Conservation (phyloP, 2,797 vertebrate genomes). For the Pangasius sanitwongsei region DNA sequence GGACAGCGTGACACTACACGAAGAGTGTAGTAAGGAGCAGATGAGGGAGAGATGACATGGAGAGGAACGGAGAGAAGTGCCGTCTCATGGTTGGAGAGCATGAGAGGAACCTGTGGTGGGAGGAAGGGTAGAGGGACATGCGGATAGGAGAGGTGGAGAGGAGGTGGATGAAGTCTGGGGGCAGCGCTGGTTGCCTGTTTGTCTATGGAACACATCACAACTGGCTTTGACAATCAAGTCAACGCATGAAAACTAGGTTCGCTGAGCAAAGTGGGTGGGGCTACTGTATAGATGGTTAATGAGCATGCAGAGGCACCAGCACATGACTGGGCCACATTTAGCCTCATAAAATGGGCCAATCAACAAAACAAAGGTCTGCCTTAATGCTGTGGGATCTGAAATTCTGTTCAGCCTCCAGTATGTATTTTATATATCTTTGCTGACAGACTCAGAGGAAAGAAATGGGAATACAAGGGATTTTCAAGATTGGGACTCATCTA, state of each 20-base stretch:
- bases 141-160: slow-evolving; percentile 54
- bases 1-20: slow-evolving; percentile 1
- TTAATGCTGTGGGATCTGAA: slow-evolving; percentile 33
- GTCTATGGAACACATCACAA: slow-evolving; percentile 89
- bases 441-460: slow-evolving; percentile 26
- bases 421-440: slow-evolving; percentile 46
- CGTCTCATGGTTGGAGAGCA: slow-evolving; percentile 58
- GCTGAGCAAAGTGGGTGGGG: slow-evolving; percentile 57
- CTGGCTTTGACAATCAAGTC: slow-evolving; percentile 83
- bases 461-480: slow-evolving; percentile 6
- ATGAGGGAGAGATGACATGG: slow-evolving; percentile 44
- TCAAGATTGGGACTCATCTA: slow-evolving; percentile 47
- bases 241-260: slow-evolving; percentile 73
- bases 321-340: not conserved
- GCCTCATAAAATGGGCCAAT: slow-evolving; percentile 27
- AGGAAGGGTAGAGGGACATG: slow-evolving; percentile 65
- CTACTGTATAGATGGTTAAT: slow-evolving; percentile 31
- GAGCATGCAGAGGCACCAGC: slow-evolving; percentile 37
- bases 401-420: slow-evolving; percentile 37
- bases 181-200: slow-evolving; percentile 99
- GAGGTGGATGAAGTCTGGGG: slow-evolving; percentile 72
- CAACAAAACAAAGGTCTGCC: slow-evolving; percentile 31
- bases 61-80: slow-evolving; percentile 18
- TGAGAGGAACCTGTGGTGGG: slow-evolving; percentile 65
- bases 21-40: not conserved